Conservation (phyloP, 2,888 invertebrate genomes). For the Nowickia ferox region DNA sequence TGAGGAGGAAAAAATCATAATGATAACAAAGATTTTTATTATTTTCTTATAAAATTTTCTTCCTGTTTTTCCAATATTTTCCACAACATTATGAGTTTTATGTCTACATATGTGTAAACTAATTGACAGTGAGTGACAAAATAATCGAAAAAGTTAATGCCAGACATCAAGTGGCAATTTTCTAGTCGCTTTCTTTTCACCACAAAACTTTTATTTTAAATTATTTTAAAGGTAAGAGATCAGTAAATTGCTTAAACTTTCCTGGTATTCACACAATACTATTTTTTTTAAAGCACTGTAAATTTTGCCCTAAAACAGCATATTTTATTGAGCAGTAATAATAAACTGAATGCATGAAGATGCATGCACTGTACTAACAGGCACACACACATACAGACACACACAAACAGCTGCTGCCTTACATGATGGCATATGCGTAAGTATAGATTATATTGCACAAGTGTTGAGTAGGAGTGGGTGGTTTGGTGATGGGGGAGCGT, state of each 20-base stretch:
- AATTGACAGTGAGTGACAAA: slow-evolving; percentile 49
- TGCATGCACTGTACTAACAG: not conserved
- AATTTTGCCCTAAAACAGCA: slow-evolving; percentile 16
- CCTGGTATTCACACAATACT: too few relatives aligned
- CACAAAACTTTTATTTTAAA: not conserved
- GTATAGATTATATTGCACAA: not conserved
- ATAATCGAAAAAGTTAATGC: slow-evolving; percentile 23
- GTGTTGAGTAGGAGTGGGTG: not conserved
- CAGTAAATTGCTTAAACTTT: not conserved
- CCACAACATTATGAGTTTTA: slow-evolving; percentile 25
- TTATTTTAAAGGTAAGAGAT: not conserved
- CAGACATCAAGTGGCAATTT: not conserved
- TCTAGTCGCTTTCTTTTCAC: not conserved
- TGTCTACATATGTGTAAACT: slow-evolving; percentile 9
- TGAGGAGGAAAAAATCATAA: not conserved
- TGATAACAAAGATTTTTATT: slow-evolving; percentile 47
- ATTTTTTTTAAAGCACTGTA: slow-evolving; percentile 10
- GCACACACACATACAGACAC: slow-evolving; percentile 5
- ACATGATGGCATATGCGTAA: not conserved
- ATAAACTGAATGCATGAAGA: slow-evolving; percentile 8
- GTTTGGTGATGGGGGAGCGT: too few relatives aligned
- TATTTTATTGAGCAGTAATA: slow-evolving; percentile 49
- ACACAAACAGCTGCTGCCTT: not conserved
- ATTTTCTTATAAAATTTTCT: slow-evolving; percentile 43
- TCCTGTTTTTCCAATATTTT: slow-evolving; percentile 9